These are phyloP conservation scores for Sinella curviseta DNA, from an alignment of 1,140 invertebrate species.

Conservation along the genomic window DNA sequence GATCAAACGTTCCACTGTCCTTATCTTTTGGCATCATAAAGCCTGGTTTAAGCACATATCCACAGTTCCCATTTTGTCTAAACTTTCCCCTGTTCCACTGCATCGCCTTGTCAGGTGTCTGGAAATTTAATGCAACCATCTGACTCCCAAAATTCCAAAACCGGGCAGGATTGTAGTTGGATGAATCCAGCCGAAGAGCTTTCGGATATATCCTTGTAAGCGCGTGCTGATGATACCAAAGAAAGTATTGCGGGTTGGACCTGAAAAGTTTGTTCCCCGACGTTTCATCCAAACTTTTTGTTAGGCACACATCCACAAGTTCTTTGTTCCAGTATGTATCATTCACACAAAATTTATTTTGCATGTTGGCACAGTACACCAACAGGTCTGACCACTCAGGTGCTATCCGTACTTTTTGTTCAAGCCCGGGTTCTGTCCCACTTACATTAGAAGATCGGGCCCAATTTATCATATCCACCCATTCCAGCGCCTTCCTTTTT, in stretches of 20 bases:
- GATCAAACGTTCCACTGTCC: background rate
- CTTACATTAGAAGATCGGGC: too few species aligned
- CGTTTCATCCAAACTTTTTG: background rate
- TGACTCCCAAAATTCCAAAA: constrained; percentile 95
- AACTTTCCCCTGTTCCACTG: too few species aligned
- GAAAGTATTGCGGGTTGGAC: background rate
- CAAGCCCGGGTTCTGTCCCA: constrained; percentile 66
- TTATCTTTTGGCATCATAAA: constrained; percentile 65
- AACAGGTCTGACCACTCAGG: constrained; percentile 95
- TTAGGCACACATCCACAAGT: background rate
- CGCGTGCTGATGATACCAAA: constrained; percentile 75
- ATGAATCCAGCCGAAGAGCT: constrained; percentile 88
- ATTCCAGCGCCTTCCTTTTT: constrained; percentile 35
- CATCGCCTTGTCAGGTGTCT: constrained; percentile 85
- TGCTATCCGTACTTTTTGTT: constrained; percentile 78
- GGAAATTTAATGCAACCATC: constrained; percentile 96
- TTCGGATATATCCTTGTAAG: constrained; percentile 88
- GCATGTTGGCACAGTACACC: constrained; percentile 89
- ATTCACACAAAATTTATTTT: constrained; percentile 52
- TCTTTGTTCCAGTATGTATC: background rate
- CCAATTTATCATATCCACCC: constrained; percentile 38
- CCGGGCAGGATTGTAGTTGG: constrained; percentile 90
- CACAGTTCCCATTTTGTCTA: too few species aligned
- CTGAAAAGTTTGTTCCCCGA: background rate
- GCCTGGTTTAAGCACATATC: constrained; percentile 76